Evolutionary conservation across 2,888 invertebrate species (phyloP).

Genomic region (Antheraea yamamai): DNA sequence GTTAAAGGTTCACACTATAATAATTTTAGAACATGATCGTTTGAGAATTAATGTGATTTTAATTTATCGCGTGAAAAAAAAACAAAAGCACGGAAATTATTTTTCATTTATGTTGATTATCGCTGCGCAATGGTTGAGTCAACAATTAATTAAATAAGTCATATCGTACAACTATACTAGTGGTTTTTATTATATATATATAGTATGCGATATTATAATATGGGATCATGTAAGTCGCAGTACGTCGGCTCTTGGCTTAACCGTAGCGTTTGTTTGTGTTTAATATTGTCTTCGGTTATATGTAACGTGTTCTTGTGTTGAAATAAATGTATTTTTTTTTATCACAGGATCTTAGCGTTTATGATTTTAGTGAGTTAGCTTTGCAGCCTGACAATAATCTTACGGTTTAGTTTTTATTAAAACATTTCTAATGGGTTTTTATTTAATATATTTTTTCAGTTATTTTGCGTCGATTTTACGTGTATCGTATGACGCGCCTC

Average conservation of each 20-base stretch:
- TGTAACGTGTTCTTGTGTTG: constrained; percentile 12
- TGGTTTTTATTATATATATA: constrained; percentile 38
- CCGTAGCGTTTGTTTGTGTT: neutral
- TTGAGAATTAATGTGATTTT: neutral
- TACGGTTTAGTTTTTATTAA: constrained; percentile 49
- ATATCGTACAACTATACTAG: constrained; percentile 61
- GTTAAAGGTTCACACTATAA: neutral
- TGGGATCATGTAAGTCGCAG: neutral
- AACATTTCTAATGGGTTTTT: neutral
- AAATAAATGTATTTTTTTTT: constrained; percentile 41
- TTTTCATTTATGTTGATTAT: neutral
- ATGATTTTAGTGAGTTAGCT: constrained; percentile 51
- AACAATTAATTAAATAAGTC: constrained; percentile 52
- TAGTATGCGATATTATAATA: constrained; percentile 29
- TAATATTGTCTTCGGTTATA: neutral
- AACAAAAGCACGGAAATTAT: neutral
- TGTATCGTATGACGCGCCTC: neutral
- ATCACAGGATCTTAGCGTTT: constrained; percentile 56
- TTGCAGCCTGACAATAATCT: constrained; percentile 72
- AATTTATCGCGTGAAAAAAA: neutral
- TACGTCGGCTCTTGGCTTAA: neutral
- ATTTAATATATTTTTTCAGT: neutral
- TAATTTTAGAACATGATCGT: neutral
- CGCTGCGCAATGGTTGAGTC: constrained; percentile 22
- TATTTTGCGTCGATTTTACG: neutral